Conservation (phyloP, 2,888 invertebrate species). For the Iphiclides podalirius region DNA sequence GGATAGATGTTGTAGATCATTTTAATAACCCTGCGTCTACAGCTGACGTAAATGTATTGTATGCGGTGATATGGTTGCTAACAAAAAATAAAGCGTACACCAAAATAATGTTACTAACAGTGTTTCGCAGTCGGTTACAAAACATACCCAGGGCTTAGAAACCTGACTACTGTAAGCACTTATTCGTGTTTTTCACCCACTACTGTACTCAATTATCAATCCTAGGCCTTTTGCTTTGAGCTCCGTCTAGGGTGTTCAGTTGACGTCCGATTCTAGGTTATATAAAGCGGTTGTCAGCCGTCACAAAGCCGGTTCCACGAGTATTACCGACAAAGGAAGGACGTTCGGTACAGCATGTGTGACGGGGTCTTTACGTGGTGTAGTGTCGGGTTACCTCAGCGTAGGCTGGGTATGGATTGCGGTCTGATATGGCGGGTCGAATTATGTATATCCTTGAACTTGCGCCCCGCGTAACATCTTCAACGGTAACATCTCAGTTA, state of each 20-base stretch:
- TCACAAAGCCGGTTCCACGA: conserved; percentile 44
- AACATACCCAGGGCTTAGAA: background rate
- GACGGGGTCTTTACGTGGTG: conserved; percentile 33
- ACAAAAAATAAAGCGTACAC: too few species aligned
- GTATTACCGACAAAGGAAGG: conserved; percentile 38
- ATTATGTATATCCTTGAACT: conserved; percentile 14
- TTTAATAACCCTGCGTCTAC: too few species aligned
- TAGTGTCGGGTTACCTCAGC: conserved; percentile 36
- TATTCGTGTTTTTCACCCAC: background rate
- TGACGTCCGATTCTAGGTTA: conserved; percentile 14
- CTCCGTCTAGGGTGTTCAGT: background rate
- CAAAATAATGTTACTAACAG: background rate
- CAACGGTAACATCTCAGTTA: too few species aligned
- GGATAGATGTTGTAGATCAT: too few species aligned
- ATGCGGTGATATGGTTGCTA: too few species aligned
- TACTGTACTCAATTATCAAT: background rate
- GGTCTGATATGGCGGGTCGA: conserved; percentile 13
- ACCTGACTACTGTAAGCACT: background rate
- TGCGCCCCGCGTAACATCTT: too few species aligned
- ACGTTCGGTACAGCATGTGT: conserved; percentile 28
- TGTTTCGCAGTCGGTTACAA: background rate
- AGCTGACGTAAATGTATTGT: too few species aligned
- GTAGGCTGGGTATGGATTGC: conserved; percentile 21
- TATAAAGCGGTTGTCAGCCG: conserved; percentile 23
- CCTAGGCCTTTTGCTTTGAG: background rate